A percentile compares a stretch with the other conserved stretches of the same genome.
Conservation (phyloP, 2,113 vertebrate genomes). For the Calyptomena viridis region DNA sequence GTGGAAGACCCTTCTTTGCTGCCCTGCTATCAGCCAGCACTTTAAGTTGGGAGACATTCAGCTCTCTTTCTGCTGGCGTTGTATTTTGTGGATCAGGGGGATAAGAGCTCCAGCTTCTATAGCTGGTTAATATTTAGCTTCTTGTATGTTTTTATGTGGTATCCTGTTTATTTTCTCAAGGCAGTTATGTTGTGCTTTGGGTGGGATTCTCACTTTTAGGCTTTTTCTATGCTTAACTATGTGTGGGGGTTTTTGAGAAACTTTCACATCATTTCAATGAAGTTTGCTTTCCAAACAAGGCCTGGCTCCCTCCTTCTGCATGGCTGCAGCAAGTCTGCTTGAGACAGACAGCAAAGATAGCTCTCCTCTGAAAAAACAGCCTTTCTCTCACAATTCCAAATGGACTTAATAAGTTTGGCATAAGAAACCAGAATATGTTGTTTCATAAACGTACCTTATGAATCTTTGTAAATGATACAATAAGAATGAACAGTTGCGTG, state of each 20-base stretch:
- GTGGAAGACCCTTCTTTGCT: not conserved
- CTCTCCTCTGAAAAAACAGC: not conserved
- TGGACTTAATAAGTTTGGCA: fast-evolving
- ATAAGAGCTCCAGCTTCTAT: not conserved
- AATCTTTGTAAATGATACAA: not conserved
- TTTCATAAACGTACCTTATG: not conserved
- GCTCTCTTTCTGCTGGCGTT: not conserved
- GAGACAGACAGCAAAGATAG: not conserved
- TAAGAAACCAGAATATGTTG: not conserved
- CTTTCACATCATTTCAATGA: not conserved
- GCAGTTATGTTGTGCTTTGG: not conserved
- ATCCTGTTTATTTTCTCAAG: not conserved
- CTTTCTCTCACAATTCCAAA: not conserved
- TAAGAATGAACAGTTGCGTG: not conserved
- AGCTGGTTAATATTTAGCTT: not conserved
- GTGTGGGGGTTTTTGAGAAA: not conserved
- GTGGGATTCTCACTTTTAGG: not conserved
- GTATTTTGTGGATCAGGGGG: not conserved
- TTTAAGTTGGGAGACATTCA: not conserved
- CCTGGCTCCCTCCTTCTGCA: not conserved
- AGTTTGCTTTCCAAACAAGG: not conserved
- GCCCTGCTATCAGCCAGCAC: not conserved
- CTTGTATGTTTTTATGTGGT: not conserved
- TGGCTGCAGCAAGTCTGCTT: not conserved
- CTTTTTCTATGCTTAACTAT: not conserved